phyloP scores from a whole-genome alignment of 2,113 vertebrate species.

The Aplodontia rufa region DNA sequence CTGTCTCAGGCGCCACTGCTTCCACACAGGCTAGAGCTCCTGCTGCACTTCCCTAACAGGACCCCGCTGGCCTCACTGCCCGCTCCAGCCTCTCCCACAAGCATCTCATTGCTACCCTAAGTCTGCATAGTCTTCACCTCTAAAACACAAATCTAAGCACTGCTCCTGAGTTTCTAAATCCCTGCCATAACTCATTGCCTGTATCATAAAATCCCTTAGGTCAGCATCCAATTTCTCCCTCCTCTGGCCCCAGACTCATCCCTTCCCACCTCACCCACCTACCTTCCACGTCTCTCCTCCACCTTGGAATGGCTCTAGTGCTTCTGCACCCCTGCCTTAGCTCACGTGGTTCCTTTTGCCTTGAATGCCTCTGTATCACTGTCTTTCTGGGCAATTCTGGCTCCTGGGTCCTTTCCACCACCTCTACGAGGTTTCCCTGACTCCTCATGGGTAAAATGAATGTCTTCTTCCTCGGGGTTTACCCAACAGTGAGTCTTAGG shows the following conservation, averaged over 20 bases:
- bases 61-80: background rate
- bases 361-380: background rate
- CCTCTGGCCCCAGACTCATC: background rate
- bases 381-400: background rate
- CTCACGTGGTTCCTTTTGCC: background rate
- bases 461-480: background rate
- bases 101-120: background rate
- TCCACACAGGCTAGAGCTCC: background rate
- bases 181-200: background rate
- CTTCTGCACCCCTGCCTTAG: background rate
- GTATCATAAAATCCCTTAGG: background rate
- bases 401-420: too few relatives aligned
- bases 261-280: fast-evolving
- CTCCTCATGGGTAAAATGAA: background rate
- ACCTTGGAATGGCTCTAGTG: too few relatives aligned
- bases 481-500: background rate
- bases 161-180: background rate
- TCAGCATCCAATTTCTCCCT: background rate
- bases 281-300: background rate
- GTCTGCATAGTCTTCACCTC: background rate
- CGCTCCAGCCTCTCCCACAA: background rate
- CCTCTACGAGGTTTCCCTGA: background rate
- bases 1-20: background rate
- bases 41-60: background rate
- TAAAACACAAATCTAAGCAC: background rate